A percentile compares a stretch with the other conserved stretches of the same genome.
Evolutionary conservation across 2,113 vertebrate genomes (phyloP).

Genomic region (Campylomormyrus tamandua): DNA sequence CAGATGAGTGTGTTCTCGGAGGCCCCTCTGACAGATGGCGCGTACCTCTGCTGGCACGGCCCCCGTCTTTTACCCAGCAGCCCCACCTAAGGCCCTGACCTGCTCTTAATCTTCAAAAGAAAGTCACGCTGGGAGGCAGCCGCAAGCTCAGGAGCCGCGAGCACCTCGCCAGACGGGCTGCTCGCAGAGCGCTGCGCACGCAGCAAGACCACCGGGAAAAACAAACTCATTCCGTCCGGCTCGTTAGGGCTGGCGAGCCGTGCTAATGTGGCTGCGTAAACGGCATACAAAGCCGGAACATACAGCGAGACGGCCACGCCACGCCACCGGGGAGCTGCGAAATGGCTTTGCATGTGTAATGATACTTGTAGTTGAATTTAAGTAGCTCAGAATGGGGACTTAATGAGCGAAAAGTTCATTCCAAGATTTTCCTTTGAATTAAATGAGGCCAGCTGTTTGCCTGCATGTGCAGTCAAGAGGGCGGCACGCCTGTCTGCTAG

Average conservation of each 20-base stretch:
- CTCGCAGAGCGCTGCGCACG: background rate
- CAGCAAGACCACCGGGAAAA: background rate
- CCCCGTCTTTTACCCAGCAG: background rate
- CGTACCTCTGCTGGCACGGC: background rate
- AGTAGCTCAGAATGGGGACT: background rate
- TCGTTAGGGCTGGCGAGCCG: background rate
- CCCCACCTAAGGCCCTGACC: background rate
- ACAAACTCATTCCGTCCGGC: background rate
- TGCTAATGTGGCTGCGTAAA: conserved; percentile 6
- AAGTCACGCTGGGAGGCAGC: background rate
- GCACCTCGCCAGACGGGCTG: background rate
- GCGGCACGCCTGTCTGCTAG: background rate
- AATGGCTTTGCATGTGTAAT: conserved; percentile 15
- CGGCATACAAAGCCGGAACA: background rate
- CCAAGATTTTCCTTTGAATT: background rate
- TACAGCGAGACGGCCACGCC: background rate
- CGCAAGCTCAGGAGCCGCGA: background rate
- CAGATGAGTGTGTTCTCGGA: background rate
- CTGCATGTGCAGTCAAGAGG: background rate
- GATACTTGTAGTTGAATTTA: conserved; percentile 15
- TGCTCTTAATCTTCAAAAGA: background rate
- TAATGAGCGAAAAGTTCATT: conserved; percentile 17
- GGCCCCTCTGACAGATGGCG: background rate
- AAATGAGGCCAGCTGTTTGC: conserved; percentile 6
- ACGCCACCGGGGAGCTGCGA: background rate